Evolutionary conservation across 1,140 invertebrate genomes (phyloP), one percentile per base, ranked within the genome.

Genomic region (Calephelis virginiensis): DNA sequence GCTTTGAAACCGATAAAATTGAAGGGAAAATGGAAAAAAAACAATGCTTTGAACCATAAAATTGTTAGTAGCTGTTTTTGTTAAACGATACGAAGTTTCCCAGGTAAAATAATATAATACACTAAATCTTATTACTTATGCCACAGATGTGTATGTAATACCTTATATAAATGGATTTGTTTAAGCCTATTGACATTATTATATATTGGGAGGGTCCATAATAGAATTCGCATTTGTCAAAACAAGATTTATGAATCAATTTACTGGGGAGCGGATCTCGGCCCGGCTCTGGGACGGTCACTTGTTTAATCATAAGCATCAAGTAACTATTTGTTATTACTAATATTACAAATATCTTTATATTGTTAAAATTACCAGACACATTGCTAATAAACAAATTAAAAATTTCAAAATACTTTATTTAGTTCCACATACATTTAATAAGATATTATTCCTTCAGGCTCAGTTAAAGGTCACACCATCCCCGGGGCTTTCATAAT

Each of bases 191-290:
- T 45, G 46, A 47, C n/a, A n/a, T n/a, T n/a, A n/a, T n/a, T n/a
- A n/a, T 46, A 53, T 59, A 28, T n/a, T 59, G 37, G 65, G 43
- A 63, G 66, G 66, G 66, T 53, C 49, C 50, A 56, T 74, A 74
- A 77, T 74, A 77, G 66, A 74, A 70, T 74, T 67, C 70, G 67
- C 70, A 77, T 74, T 77, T 77, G 68, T 77, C 75, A 70, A 74
- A 77, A 77, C 72, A 72, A 65, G 66, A 66, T 68, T 66, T 71
- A 60, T 69, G 60, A 66, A 72, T 77, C 49, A 61, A 67, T 67
- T 67, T 67, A 48, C 11, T 56, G 9, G 50, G 12, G 14, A 17
- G 50, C 5, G 50, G 50, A 28, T 11, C 28, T 6, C 17, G 11
- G 13, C 50, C 50, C 8, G 14, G 49, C 8, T 1, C 14, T 8